Conservation (phyloP, 2,888 invertebrate genomes). For the Meteorus colon region DNA sequence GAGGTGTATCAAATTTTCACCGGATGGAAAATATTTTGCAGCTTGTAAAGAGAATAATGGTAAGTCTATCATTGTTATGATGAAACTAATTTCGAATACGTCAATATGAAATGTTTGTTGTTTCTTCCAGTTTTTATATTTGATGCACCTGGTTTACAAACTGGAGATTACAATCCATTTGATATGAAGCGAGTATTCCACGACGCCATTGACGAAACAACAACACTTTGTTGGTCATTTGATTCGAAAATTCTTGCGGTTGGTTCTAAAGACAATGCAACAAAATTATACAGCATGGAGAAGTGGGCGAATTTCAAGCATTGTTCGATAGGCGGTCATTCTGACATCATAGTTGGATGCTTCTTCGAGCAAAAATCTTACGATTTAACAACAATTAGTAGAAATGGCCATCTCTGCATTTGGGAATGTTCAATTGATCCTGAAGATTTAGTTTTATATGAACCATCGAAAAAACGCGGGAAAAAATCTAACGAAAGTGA, state of each 20-base stretch:
- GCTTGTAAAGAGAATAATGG: conserved; percentile 90
- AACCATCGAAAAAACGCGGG: conserved; percentile 74
- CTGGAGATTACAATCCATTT: conserved; percentile 91
- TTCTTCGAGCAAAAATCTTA: conserved; percentile 89
- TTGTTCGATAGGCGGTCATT: conserved; percentile 87
- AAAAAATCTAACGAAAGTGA: conserved; percentile 68
- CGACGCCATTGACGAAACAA: conserved; percentile 88
- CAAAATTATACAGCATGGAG: conserved; percentile 86
- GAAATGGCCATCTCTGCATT: conserved; percentile 87
- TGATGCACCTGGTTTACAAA: conserved; percentile 86
- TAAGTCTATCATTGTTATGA: conserved; percentile 62
- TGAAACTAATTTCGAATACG: too few species aligned
- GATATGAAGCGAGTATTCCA: conserved; percentile 87
- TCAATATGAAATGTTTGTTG: conserved; percentile 31
- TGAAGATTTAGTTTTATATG: conserved; percentile 78
- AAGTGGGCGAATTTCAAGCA: conserved; percentile 83
- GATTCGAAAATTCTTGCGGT: conserved; percentile 93
- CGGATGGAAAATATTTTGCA: conserved; percentile 94
- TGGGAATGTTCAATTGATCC: conserved; percentile 90
- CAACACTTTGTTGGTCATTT: conserved; percentile 92
- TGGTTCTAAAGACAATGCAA: conserved; percentile 92
- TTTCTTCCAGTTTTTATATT: conserved; percentile 84
- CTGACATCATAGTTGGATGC: conserved; percentile 87
- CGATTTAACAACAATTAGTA: conserved; percentile 87
- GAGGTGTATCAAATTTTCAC: conserved; percentile 89